A percentile compares a stretch with the other conserved stretches of the same genome.
These are phyloP conservation scores for Clamator glandarius DNA, from an alignment of 2,797 vertebrate species.

Conservation along the genomic window DNA sequence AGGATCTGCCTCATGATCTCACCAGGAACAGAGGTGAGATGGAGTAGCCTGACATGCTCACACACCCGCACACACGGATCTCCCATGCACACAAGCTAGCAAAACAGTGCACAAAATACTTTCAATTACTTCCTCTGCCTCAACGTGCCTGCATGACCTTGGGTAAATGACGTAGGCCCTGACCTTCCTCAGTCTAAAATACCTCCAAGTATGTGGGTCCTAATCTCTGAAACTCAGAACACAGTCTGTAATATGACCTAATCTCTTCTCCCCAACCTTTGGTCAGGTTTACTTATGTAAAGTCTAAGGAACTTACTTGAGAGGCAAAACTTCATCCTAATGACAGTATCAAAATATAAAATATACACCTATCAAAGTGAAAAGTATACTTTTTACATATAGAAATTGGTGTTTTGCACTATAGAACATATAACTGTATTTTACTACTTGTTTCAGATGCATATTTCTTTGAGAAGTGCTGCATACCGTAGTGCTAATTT, in stretches of 20 bases:
- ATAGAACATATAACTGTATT: not conserved
- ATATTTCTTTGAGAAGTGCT: not conserved
- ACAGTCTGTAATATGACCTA: not conserved
- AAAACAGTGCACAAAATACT: not conserved
- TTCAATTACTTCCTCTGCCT: not conserved
- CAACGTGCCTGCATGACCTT: not conserved
- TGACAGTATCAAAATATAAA: not conserved
- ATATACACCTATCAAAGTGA: not conserved
- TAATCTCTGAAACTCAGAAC: not conserved
- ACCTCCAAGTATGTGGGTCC: not conserved
- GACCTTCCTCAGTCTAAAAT: not conserved
- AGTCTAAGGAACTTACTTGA: not conserved
- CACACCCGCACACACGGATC: not conserved
- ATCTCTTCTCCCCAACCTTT: not conserved
- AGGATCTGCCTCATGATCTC: no score
- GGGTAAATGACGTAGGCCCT: not conserved
- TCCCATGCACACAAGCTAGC: not conserved
- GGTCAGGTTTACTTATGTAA: not conserved
- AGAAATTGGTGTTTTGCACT: not conserved
- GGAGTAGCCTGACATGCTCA: not conserved
- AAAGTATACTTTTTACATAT: not conserved
- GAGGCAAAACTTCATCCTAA: not conserved
- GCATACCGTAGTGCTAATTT: not conserved
- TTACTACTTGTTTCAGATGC: not conserved
- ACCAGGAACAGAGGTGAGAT: no score